Percentiles rank a stretch among this genome's conserved stretches.
Evolutionary conservation across 2,113 vertebrate genomes (phyloP).

Genomic region (Amphilophus citrinellus): DNA sequence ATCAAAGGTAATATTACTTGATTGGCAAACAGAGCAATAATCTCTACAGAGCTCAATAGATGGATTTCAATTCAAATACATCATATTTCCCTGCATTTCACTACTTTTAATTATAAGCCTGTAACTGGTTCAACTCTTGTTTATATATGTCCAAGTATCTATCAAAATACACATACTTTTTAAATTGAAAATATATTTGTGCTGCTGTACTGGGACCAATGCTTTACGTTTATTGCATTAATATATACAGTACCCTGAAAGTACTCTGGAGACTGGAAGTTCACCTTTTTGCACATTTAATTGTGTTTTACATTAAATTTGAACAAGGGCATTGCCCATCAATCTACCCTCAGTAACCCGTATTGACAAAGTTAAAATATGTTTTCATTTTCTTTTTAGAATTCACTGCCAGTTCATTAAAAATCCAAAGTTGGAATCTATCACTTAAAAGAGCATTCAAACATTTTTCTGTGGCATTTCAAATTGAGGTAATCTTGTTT

Average conservation of each 20-base stretch:
- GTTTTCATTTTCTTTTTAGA: neutral
- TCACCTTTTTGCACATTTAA: neutral
- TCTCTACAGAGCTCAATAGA: neutral
- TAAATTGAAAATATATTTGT: conserved; percentile 50
- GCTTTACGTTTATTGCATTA: neutral
- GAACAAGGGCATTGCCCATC: neutral
- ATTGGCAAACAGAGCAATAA: neutral
- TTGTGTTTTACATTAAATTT: neutral
- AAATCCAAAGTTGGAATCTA: neutral
- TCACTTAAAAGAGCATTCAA: neutral
- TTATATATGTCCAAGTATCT: conserved; percentile 2
- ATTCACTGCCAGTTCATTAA: neutral
- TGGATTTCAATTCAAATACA: neutral
- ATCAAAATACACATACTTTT: conserved; percentile 46
- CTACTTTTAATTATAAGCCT: neutral
- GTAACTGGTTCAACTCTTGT: neutral
- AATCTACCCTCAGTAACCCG: neutral
- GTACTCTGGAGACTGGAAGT: neutral
- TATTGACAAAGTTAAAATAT: neutral
- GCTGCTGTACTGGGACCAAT: conserved; percentile 32
- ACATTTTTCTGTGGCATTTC: neutral
- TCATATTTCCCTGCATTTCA: neutral
- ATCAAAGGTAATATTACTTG: neutral
- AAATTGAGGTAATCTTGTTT: neutral
- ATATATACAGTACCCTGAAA: neutral